Evolutionary conservation across 2,113 vertebrate genomes (phyloP).

Genomic region (Panurus biarmicus): DNA sequence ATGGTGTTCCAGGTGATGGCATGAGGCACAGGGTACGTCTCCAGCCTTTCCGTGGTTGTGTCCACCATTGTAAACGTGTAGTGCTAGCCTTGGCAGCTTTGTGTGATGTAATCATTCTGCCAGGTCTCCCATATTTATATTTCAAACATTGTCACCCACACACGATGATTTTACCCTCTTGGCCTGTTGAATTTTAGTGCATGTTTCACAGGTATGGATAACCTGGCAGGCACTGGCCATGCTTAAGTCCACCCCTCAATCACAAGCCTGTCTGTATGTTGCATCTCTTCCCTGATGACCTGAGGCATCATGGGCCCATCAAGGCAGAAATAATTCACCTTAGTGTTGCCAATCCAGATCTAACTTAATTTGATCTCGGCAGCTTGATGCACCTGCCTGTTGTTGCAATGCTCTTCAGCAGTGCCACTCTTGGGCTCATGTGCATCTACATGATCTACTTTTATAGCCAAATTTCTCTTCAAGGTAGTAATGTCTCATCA

Average conservation of each 20-base stretch:
- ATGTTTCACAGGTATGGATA: background rate
- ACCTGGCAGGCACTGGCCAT: background rate
- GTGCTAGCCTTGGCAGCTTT: background rate
- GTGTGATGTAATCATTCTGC: background rate
- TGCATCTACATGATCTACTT: background rate
- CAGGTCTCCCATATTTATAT: background rate
- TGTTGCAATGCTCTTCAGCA: background rate
- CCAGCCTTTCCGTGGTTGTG: too few relatives aligned
- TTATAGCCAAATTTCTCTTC: background rate
- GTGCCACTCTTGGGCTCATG: rapidly evolving
- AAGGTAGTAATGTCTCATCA: too few relatives aligned
- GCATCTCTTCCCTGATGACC: background rate
- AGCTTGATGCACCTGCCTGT: too few relatives aligned
- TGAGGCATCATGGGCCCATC: too few relatives aligned
- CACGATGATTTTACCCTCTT: background rate
- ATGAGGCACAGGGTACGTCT: background rate
- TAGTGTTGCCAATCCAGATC: background rate
- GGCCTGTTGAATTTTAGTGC: background rate
- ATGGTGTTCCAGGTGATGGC: background rate
- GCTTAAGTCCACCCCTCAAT: background rate
- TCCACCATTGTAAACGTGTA: background rate
- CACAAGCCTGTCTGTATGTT: background rate
- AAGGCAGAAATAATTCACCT: background rate
- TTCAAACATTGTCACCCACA: rapidly evolving
- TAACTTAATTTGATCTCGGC: background rate